Conservation (phyloP, 2,888 invertebrate genomes). For the Boloria selene region DNA sequence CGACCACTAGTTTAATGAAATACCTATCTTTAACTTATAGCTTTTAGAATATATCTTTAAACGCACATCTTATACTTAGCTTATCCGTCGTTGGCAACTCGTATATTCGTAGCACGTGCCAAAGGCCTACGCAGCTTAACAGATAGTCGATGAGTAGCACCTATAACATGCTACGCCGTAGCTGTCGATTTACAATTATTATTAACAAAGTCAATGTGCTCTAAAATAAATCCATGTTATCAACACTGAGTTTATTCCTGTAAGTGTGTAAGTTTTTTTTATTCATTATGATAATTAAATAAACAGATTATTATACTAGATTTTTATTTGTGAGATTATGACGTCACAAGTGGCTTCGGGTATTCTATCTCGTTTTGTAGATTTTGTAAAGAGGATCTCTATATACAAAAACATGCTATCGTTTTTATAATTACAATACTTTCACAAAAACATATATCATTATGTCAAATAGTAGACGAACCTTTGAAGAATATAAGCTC, state of each 20-base stretch:
- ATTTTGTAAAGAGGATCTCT: too few relatives aligned
- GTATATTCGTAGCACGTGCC: slow-evolving; percentile 72
- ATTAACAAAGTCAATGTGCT: slow-evolving; percentile 14
- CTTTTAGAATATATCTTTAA: slow-evolving; percentile 1
- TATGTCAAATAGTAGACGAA: too few relatives aligned
- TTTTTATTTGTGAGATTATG: too few relatives aligned
- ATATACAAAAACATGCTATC: too few relatives aligned
- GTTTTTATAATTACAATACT: too few relatives aligned
- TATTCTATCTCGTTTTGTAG: too few relatives aligned
- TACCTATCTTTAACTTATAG: neutral
- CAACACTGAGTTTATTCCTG: neutral
- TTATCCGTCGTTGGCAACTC: slow-evolving; percentile 67
- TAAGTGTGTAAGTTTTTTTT: too few relatives aligned
- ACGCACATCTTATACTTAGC: slow-evolving; percentile 43
- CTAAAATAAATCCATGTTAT: slow-evolving; percentile 3
- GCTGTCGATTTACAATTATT: slow-evolving; percentile 40
- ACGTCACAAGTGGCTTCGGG: too few relatives aligned
- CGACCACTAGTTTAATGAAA: neutral
- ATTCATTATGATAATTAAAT: too few relatives aligned
- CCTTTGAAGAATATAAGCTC: too few relatives aligned
- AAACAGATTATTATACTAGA: too few relatives aligned
- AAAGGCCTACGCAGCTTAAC: slow-evolving; percentile 72
- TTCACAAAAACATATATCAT: too few relatives aligned
- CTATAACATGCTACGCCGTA: slow-evolving; percentile 60
- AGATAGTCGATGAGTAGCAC: slow-evolving; percentile 50